phyloP scores from a whole-genome alignment of 2,888 invertebrate species.

The Nomada fabriciana region DNA sequence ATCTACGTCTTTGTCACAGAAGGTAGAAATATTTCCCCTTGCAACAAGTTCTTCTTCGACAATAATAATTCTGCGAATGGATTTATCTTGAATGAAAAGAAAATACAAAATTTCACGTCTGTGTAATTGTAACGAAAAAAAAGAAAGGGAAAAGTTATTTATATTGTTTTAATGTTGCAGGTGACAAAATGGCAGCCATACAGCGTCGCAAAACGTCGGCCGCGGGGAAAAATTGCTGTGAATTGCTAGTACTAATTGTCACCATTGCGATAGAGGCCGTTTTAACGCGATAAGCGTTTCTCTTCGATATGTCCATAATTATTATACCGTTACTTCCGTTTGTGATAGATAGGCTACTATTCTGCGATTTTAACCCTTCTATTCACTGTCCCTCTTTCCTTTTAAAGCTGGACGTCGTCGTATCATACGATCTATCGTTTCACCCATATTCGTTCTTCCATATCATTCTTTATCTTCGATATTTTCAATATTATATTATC shows the following conservation, averaged over 20 bases:
- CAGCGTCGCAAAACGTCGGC: constrained; percentile 89
- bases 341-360: constrained; percentile 78
- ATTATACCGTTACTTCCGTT: constrained; percentile 79
- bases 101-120: not conserved
- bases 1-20: constrained; percentile 96
- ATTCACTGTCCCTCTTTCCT: constrained; percentile 62
- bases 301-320: constrained; percentile 79
- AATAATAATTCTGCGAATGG: no score
- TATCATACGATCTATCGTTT: constrained; percentile 20
- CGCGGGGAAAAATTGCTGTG: constrained; percentile 74
- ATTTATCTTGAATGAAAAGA: not conserved
- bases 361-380: constrained; percentile 67
- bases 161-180: constrained; percentile 84
- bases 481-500: not conserved
- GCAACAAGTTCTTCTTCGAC: not conserved
- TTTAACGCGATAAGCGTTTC: constrained; percentile 81
- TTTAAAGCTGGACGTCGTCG: constrained; percentile 35
- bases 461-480: not conserved
- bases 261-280: constrained; percentile 76
- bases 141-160: not conserved
- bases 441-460: constrained; percentile 5
- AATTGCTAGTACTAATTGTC: constrained; percentile 76
- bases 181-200: constrained; percentile 96
- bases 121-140: not conserved
- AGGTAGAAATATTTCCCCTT: constrained; percentile 86